phyloP scores from a whole-genome alignment of 2,113 vertebrate species.

The Strigops habroptila region DNA sequence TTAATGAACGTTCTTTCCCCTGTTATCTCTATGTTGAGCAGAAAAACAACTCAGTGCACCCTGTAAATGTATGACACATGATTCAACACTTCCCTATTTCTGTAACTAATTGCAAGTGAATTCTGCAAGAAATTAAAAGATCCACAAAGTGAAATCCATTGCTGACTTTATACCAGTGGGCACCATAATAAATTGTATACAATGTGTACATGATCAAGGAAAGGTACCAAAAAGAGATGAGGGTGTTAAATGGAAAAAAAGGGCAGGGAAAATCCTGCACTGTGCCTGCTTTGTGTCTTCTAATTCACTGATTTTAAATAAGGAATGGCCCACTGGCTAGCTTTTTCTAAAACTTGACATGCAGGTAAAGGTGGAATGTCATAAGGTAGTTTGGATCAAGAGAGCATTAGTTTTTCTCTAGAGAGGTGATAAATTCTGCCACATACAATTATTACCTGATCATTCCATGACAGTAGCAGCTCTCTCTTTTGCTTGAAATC shows the following conservation, averaged over 20 bases:
- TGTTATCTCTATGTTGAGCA: background rate
- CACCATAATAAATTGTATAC: background rate
- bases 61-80: background rate
- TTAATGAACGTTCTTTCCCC: background rate
- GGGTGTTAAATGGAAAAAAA: background rate
- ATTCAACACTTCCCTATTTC: background rate
- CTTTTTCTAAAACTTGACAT: background rate
- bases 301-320: background rate
- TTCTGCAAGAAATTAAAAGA: background rate
- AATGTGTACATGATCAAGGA: background rate
- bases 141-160: background rate
- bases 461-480: background rate
- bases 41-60: background rate
- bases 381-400: background rate
- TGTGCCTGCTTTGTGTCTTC: background rate
- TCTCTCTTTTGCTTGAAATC: background rate
- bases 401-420: background rate
- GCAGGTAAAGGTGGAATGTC: background rate
- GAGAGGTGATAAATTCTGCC: background rate
- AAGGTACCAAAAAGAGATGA: background rate
- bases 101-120: background rate
- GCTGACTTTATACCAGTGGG: background rate
- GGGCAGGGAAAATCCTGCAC: background rate
- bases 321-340: background rate
- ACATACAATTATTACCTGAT: accelerated